phyloP scores from a whole-genome alignment of 2,888 invertebrate genomes.

The Amphipoea oculea region DNA sequence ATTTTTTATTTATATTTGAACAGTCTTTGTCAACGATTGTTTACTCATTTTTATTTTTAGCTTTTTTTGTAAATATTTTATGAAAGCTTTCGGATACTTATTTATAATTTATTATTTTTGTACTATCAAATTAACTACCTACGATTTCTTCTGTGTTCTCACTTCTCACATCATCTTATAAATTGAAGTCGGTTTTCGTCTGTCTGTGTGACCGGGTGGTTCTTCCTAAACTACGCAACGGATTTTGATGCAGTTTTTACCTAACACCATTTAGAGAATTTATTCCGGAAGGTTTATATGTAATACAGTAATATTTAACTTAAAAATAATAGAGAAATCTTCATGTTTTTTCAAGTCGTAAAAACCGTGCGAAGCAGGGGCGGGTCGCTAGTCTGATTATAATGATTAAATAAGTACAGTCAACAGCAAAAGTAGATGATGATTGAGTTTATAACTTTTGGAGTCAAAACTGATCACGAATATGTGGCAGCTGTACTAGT shows the following conservation, averaged over 20 bases:
- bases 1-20: conserved; percentile 26
- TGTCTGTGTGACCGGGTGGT: background rate
- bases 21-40: conserved; percentile 34
- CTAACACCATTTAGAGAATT: background rate
- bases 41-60: conserved; percentile 29
- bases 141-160: background rate
- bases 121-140: background rate
- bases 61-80: background rate
- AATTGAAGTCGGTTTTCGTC: background rate
- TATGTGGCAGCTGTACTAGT: too few species aligned
- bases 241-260: background rate
- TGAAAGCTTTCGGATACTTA: background rate
- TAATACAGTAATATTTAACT: background rate
- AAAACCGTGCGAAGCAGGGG: background rate
- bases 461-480: too few species aligned
- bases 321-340: background rate
- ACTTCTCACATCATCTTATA: background rate
- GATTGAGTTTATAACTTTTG: too few species aligned
- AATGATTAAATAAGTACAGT: too few species aligned
- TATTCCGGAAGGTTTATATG: too few species aligned
- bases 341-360: background rate
- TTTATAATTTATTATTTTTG: background rate
- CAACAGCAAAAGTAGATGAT: too few species aligned
- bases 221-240: background rate
- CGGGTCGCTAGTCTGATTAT: background rate